A percentile compares a stretch with the other conserved stretches of the same genome.
These are phyloP conservation scores for Charanyca ferruginea DNA, from an alignment of 2,888 invertebrate genomes.

Conservation along the genomic window DNA sequence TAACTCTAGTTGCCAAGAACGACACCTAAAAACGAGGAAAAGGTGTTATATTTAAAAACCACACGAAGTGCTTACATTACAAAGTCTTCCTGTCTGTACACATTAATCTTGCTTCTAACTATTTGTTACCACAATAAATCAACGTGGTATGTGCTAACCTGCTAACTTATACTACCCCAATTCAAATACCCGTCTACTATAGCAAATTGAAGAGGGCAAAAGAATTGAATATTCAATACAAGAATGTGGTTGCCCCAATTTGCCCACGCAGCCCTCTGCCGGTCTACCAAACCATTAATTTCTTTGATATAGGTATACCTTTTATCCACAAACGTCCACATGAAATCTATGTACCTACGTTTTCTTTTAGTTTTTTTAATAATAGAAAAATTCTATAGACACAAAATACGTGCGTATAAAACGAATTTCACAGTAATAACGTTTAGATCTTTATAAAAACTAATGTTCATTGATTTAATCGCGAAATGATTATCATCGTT, in stretches of 20 bases:
- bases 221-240: slow-evolving; percentile 60
- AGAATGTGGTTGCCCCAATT: slow-evolving; percentile 53
- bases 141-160: slow-evolving; percentile 16
- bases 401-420: background rate
- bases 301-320: slow-evolving; percentile 58
- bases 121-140: slow-evolving; percentile 18
- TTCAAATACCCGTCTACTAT: slow-evolving; percentile 27
- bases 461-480: background rate
- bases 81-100: background rate
- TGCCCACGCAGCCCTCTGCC: slow-evolving; percentile 24
- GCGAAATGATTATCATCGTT: too few relatives aligned
- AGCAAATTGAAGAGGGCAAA: slow-evolving; percentile 47
- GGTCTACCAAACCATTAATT: slow-evolving; percentile 53
- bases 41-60: background rate
- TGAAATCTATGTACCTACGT: slow-evolving; percentile 16
- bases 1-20: background rate
- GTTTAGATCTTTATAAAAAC: background rate
- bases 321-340: slow-evolving; percentile 38
- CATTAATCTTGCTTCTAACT: slow-evolving; percentile 5
- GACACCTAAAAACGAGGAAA: background rate
- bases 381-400: background rate
- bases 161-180: slow-evolving; percentile 31
- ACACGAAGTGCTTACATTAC: background rate
- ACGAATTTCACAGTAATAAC: background rate
- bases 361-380: slow-evolving; percentile 18